Evolutionary conservation across 2,113 vertebrate species (phyloP), one percentile per base, ranked within the genome.

Genomic region (Nansenia antarctica): DNA sequence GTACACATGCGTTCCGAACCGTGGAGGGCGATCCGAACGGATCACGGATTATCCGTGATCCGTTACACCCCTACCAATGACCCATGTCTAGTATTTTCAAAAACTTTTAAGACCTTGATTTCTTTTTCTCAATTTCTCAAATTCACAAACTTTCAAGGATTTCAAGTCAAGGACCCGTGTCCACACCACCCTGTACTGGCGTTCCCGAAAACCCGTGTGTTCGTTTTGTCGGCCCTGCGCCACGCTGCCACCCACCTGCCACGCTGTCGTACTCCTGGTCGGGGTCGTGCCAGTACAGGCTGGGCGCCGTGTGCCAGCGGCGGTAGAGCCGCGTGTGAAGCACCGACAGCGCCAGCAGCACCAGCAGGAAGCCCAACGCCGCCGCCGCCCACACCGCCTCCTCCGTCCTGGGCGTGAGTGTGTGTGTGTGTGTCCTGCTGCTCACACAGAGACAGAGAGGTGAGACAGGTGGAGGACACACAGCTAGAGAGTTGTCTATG

Each of bases 351-450:
- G 92, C 91, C 26, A 96, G 92, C 53, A 95, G 86, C 30, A 93
- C 92, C 69, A 96, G 82, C 65, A 96, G 87, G 80, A 95, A 95
- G 5, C 93, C 94, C 37, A 97, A 79, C 0, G 95, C 93, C 0
- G 91, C 93, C 2, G 94, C 95, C 0, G 95, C 95, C 95, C 95
- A 97, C 60, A 92, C 85, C 0, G 94, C 95, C 69, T 97, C 95
- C 3, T 96, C 91, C 0, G 93, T 22, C 9, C 39, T 63, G 54
- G 9, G 72, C 59, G 30, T 39, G 52, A 20, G 18, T 30, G 42
- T 47, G 30, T 30, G 18, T 27, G 24, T 12, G 20, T 12, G 53
- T n/a, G n/a, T n/a, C 12, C 53, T 9, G 53, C n/a, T 20, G 45
- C n/a, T 49, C 11, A 20, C 12, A 20, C 45, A 57, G 49, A 59